Evolutionary conservation across 2,888 invertebrate genomes (phyloP).

Genomic region (Sussaba pulchella): DNA sequence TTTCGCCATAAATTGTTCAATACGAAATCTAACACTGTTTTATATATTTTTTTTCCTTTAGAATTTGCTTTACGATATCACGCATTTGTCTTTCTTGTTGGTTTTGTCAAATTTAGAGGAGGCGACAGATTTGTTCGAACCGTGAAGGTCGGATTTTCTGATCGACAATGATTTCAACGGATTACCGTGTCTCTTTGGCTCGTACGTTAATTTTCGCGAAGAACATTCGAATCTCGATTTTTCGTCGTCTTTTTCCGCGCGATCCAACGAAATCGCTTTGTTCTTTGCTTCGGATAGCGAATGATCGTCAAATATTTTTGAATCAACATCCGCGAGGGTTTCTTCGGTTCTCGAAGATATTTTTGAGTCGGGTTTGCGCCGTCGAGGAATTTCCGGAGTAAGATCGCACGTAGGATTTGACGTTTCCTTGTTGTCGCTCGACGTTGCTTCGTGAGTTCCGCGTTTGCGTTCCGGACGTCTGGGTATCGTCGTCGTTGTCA

Average conservation of each 20-base stretch:
- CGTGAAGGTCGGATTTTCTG: conserved; percentile 68
- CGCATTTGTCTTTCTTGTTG: conserved; percentile 78
- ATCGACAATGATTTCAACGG: conserved; percentile 53
- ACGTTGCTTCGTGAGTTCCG: conserved; percentile 62
- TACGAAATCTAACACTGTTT: conserved; percentile 56
- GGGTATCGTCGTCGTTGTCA: conserved; percentile 66
- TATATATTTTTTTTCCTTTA: too few relatives aligned
- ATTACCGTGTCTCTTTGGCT: conserved; percentile 48
- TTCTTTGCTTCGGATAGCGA: conserved; percentile 23
- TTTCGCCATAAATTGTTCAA: conserved; percentile 24
- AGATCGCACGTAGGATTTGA: conserved; percentile 42
- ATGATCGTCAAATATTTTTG: background rate
- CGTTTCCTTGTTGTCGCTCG: conserved; percentile 43
- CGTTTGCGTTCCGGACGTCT: conserved; percentile 75
- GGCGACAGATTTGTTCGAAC: conserved; percentile 74
- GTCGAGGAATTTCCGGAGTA: conserved; percentile 67
- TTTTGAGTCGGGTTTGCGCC: conserved; percentile 67
- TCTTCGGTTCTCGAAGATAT: conserved; percentile 24
- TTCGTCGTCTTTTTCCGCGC: background rate
- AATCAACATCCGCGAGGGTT: background rate
- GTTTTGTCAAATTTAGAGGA: conserved; percentile 71
- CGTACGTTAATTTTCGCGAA: conserved; percentile 14
- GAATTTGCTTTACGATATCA: conserved; percentile 72
- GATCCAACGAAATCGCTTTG: conserved; percentile 37
- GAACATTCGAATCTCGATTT: conserved; percentile 12